Percentiles rank a stretch among this genome's conserved stretches.
Evolutionary conservation across 2,888 invertebrate genomes (phyloP).

Genomic region (Urechis unicinctus): DNA sequence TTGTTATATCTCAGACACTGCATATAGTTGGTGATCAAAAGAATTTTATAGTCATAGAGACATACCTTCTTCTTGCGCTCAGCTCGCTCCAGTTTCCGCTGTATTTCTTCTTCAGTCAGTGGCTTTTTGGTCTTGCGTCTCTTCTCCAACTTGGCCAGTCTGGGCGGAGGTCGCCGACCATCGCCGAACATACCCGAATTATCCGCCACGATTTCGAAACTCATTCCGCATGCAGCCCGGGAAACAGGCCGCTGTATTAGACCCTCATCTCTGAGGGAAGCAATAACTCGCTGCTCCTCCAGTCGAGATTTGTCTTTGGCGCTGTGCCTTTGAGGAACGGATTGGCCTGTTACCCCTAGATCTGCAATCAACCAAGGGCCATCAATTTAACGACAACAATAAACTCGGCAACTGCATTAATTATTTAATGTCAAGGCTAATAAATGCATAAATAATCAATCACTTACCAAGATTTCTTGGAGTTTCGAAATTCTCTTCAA

Average conservation of each 20-base stretch:
- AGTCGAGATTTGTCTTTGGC: conserved; percentile 41
- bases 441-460: no score
- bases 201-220: conserved; percentile 32
- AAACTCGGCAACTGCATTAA: neutral
- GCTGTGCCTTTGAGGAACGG: conserved; percentile 34
- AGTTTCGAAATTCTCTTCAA: conserved; percentile 28
- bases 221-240: conserved; percentile 37
- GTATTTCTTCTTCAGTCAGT: conserved; percentile 40
- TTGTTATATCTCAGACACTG: no score
- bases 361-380: no score
- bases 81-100: conserved; percentile 36
- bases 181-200: conserved; percentile 4
- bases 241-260: conserved; percentile 37
- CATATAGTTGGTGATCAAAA: no score
- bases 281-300: conserved; percentile 44
- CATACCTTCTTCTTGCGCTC: conserved; percentile 39
- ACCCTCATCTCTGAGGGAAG: conserved; percentile 47
- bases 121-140: conserved; percentile 33
- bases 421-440: neutral
- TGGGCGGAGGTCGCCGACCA: conserved; percentile 27
- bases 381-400: no score
- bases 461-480: conserved; percentile 28
- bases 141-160: conserved; percentile 37
- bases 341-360: conserved; percentile 40
- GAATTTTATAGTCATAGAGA: no score